Base-by-base conservation (phyloP, 2,797 vertebrate genomes). In the Clarias laeviceps region DNA sequence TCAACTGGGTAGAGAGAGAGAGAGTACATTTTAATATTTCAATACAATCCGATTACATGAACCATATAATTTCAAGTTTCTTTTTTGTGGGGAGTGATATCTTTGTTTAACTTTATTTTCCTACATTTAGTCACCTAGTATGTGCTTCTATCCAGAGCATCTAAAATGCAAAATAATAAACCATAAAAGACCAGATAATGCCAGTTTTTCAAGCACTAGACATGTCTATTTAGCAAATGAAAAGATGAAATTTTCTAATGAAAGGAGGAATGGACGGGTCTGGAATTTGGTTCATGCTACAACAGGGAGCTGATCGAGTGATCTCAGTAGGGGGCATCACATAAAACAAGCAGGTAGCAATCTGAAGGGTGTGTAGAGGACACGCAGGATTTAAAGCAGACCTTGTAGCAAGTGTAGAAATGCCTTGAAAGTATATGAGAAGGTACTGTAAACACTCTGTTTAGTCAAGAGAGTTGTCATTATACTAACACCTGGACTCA, bases 1-100 rank as follows among this genome's bases (percentile, higher is more conserved):
- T 97, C 91, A 99, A 89, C 98, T 99, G 89, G 34, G 18, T 14
- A 66, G 66, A 69, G 40, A 72, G 69, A 18, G 69, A 72, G 69
- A 78, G 29, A 77, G 32, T 8, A 73, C 15, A 73, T 62, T 20
- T 45, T n/a, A 34, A 69, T 74, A 68, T n/a, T 4, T 45, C 90
- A 61, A 14, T 15, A 61, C 74, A 61, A 61, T 59, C 4, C 5
- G 29, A 34, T 12, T 59, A 20, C 74, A 34, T 77, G 14, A 34
- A 14, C 56, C 27, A 76, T 18, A 50, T 18, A 27, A 27, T 45
- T 72, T 12, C 8, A n/a, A 0, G 27, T 29, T 76, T 32, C 54
- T 9, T 29, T 27, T 45, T 24, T 32, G 14, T 78, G 15, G 9
- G 17, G 5, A n/a, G 54, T 32, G 29, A 14, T n/a, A 78, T 61